These are phyloP conservation scores for Suricata suricatta DNA, from an alignment of 2,113 vertebrate species.

Conservation along the genomic window DNA sequence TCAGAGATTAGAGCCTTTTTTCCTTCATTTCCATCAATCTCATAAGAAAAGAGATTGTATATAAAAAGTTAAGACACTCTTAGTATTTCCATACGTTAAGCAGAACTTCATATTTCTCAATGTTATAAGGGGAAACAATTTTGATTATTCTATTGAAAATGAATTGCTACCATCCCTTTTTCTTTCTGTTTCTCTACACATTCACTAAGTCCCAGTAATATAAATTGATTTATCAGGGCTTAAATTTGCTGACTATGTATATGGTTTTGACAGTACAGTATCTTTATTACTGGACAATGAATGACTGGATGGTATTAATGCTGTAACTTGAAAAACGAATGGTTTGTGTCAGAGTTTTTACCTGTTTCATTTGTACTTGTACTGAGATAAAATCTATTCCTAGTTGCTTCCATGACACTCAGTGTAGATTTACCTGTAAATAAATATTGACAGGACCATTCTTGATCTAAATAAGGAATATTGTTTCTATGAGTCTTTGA, in stretches of 20 bases:
- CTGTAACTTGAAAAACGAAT: not conserved
- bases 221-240: not conserved
- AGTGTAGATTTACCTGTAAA: not conserved
- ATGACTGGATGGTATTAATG: not conserved
- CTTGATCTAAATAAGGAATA: not conserved
- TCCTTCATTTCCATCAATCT: too few species aligned
- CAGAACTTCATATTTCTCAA: not conserved
- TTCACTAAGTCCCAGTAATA: not conserved
- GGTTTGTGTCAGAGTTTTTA: conserved; percentile 24
- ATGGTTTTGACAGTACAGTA: not conserved
- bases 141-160: conserved; percentile 21
- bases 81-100: not conserved
- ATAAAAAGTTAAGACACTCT: not conserved
- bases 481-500: not conserved
- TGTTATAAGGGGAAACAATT: not conserved
- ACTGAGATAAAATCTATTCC: not conserved
- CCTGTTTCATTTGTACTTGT: not conserved
- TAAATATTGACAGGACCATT: not conserved
- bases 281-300: not conserved
- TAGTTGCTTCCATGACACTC: not conserved
- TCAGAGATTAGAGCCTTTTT: not conserved
- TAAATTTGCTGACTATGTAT: not conserved
- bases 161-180: not conserved
- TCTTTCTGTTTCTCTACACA: not conserved
- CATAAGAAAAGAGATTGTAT: not conserved